Percentiles rank a stretch among this genome's conserved stretches.
phyloP scores from a whole-genome alignment of 1,140 invertebrate genomes.

The Coelopa frigida region DNA sequence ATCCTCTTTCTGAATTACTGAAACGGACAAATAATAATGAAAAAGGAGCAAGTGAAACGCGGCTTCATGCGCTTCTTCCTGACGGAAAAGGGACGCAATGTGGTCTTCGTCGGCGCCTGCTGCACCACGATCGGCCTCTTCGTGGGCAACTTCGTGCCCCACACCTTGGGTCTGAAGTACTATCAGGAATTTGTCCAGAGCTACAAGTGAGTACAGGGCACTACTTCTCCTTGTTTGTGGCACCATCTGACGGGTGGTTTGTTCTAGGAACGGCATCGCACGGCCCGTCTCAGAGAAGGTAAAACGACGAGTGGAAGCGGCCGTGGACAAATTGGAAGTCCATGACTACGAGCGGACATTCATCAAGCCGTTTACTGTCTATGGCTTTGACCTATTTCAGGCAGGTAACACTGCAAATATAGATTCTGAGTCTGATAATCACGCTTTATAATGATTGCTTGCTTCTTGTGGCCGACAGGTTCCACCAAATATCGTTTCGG shows the following conservation, averaged over 20 bases:
- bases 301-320: conserved; percentile 43
- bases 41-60: background rate
- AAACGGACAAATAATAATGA: conserved; percentile 9
- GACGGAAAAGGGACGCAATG: conserved; percentile 26
- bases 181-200: conserved; percentile 48
- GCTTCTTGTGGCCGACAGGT: conserved; percentile 13
- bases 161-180: conserved; percentile 48
- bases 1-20: too few species aligned
- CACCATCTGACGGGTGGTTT: conserved; percentile 3
- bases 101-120: conserved; percentile 18
- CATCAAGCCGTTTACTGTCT: conserved; percentile 53
- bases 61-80: conserved; percentile 7
- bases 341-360: conserved; percentile 30
- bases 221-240: background rate
- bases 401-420: conserved; percentile 19
- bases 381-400: conserved; percentile 57
- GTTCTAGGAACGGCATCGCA: conserved; percentile 45
- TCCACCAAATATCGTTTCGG: conserved; percentile 45
- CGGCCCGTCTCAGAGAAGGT: conserved; percentile 43
- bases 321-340: conserved; percentile 50
- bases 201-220: conserved; percentile 46
- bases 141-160: conserved; percentile 42
- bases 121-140: conserved; percentile 22
- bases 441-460: background rate
- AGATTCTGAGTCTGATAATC: background rate